A percentile compares a stretch with the other conserved stretches of the same genome.
These are phyloP conservation scores for Ahaetulla prasina DNA, from an alignment of 2,113 vertebrate species.

Conservation along the genomic window DNA sequence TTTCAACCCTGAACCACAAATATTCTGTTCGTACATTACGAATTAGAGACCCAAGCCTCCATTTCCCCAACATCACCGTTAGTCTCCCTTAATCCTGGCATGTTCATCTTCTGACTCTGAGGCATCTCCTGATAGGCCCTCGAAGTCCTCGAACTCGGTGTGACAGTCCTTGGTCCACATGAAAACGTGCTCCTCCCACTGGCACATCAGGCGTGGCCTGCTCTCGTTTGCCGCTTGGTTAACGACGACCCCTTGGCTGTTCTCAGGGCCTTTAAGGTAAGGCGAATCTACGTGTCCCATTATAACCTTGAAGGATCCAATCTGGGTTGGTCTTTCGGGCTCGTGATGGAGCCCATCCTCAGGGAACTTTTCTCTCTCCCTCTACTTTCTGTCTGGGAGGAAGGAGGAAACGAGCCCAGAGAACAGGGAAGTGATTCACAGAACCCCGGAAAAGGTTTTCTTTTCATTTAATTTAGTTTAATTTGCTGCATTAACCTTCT, in stretches of 20 bases:
- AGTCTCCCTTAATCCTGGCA: neutral
- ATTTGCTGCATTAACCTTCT: no score
- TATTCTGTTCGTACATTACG: neutral
- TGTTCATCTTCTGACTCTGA: neutral
- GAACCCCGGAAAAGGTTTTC: neutral
- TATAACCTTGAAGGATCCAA: neutral
- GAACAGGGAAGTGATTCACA: neutral
- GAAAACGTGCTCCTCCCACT: slow-evolving; percentile 85
- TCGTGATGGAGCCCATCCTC: neutral
- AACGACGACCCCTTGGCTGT: slow-evolving; percentile 83
- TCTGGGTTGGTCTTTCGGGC: neutral
- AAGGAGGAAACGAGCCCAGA: neutral
- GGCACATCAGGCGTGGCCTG: slow-evolving; percentile 88
- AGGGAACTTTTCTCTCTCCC: neutral
- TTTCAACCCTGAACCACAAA: neutral
- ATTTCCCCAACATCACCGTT: neutral
- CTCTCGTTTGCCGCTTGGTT: slow-evolving; percentile 81
- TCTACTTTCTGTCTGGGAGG: neutral
- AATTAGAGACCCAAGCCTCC: neutral
- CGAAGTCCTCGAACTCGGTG: slow-evolving; percentile 82
- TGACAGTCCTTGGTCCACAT: slow-evolving; percentile 72
- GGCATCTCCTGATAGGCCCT: slow-evolving; percentile 71
- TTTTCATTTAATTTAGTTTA: no score
- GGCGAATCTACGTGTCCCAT: neutral
- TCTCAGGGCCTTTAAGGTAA: slow-evolving; percentile 89